Percentiles rank a stretch among this genome's conserved stretches.
Evolutionary conservation across 2,888 invertebrate genomes (phyloP).

Genomic region (Galerucella nymphaeae): DNA sequence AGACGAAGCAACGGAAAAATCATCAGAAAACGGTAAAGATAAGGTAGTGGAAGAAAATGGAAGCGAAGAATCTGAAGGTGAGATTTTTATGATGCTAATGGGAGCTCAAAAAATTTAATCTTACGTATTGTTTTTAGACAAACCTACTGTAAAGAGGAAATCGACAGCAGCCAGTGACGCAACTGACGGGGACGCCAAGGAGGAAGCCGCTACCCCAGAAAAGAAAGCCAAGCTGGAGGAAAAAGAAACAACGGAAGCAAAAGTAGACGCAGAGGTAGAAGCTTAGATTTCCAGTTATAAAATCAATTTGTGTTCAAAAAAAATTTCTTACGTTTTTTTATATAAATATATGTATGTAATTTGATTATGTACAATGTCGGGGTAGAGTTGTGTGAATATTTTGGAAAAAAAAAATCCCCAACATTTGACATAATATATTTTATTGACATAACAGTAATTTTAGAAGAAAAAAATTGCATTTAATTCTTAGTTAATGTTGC

Average conservation of each 20-base stretch:
- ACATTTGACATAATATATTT: slow-evolving; percentile 7
- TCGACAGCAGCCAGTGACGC: slow-evolving; percentile 69
- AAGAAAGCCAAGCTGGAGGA: slow-evolving; percentile 79
- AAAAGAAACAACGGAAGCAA: slow-evolving; percentile 66
- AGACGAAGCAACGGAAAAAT: slow-evolving; percentile 9
- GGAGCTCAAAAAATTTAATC: no score
- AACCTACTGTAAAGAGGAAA: slow-evolving; percentile 72
- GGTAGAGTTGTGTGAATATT: slow-evolving; percentile 11
- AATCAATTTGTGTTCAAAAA: slow-evolving; percentile 11
- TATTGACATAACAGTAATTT: slow-evolving; percentile 14
- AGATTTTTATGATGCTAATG: background rate
- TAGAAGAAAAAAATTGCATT: slow-evolving; percentile 9
- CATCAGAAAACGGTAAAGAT: slow-evolving; percentile 7
- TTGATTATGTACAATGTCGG: slow-evolving; percentile 4
- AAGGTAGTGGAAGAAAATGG: slow-evolving; percentile 6
- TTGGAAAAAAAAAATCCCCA: background rate
- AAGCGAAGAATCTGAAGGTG: slow-evolving; percentile 12
- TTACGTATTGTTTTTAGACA: background rate
- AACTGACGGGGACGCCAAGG: slow-evolving; percentile 59
- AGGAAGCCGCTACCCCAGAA: slow-evolving; percentile 75
- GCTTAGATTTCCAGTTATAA: slow-evolving; percentile 57
- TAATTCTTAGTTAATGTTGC: slow-evolving; percentile 16
- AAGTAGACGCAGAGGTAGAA: slow-evolving; percentile 69
- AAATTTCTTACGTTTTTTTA: slow-evolving; percentile 15
- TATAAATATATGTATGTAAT: slow-evolving; percentile 20